These are phyloP conservation scores for Ostrea edulis DNA, from an alignment of 1,140 invertebrate species.

Conservation along the genomic window DNA sequence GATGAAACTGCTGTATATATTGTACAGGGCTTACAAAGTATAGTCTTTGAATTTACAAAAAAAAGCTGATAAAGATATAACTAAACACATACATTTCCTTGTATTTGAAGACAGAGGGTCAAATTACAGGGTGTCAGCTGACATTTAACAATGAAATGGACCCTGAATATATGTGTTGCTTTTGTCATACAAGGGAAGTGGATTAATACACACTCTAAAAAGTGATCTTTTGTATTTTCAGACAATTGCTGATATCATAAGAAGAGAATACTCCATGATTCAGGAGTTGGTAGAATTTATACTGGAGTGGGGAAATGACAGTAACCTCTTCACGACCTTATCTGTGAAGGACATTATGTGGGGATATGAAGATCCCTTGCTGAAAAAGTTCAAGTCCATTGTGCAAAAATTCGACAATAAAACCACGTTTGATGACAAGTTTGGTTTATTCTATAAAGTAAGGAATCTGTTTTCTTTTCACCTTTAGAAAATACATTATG, in stretches of 20 bases:
- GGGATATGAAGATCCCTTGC: conserved; percentile 69
- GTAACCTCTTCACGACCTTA: conserved; percentile 59
- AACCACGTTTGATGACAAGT: conserved; percentile 60
- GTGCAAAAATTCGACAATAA: conserved; percentile 29
- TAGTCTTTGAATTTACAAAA: no score
- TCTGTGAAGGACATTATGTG: conserved; percentile 67
- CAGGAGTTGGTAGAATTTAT: conserved; percentile 56
- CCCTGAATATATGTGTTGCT: no score
- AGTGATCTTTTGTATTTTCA: conserved; percentile 55
- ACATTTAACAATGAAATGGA: no score
- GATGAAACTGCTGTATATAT: no score
- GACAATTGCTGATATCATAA: conserved; percentile 64
- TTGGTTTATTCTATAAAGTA: conserved; percentile 71
- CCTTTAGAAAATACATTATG: not conserved
- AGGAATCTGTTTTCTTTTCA: conserved; percentile 33
- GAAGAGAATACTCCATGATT: conserved; percentile 53
- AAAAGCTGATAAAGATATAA: no score
- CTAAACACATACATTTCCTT: no score
- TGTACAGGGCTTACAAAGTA: no score
- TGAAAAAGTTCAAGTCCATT: conserved; percentile 57
- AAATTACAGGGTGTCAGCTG: no score
- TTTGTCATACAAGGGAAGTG: no score
- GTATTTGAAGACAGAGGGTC: no score
- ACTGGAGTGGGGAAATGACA: conserved; percentile 50
- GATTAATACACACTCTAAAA: not conserved